Percentiles rank a stretch among this genome's conserved stretches.
Conservation (phyloP, 2,888 invertebrate genomes). For the Netelia virgata region DNA sequence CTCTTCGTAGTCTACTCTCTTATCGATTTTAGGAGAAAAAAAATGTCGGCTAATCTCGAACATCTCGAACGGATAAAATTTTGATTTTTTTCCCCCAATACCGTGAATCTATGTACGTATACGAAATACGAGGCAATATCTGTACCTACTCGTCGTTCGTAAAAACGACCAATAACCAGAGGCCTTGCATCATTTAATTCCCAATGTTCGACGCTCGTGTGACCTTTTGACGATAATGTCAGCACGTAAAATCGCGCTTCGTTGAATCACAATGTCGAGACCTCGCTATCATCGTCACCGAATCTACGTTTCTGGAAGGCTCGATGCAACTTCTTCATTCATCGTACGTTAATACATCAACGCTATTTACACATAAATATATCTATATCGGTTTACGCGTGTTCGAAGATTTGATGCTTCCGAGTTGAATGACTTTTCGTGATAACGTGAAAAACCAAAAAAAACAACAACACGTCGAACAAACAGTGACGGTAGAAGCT, state of each 20-base stretch:
- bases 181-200: constrained; percentile 16
- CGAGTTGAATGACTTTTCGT: constrained; percentile 39
- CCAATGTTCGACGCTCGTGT: constrained; percentile 50
- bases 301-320: background rate
- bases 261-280: constrained; percentile 72
- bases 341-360: too few species aligned
- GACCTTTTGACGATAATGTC: constrained; percentile 66
- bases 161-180: background rate
- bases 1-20: too few species aligned
- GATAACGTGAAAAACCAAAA: constrained; percentile 12
- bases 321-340: too few species aligned
- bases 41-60: too few species aligned
- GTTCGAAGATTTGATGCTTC: background rate
- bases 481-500: background rate
- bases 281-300: constrained; percentile 51
- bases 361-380: too few species aligned
- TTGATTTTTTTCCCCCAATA: too few species aligned
- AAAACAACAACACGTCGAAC: background rate
- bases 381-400: background rate
- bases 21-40: too few species aligned
- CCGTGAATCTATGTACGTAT: background rate
- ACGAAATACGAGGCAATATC: background rate
- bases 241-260: constrained; percentile 57
- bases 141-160: background rate
- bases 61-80: too few species aligned